These are phyloP conservation scores for Pachycephus smyrnensis DNA, from an alignment of 2,888 invertebrate species.

Conservation along the genomic window DNA sequence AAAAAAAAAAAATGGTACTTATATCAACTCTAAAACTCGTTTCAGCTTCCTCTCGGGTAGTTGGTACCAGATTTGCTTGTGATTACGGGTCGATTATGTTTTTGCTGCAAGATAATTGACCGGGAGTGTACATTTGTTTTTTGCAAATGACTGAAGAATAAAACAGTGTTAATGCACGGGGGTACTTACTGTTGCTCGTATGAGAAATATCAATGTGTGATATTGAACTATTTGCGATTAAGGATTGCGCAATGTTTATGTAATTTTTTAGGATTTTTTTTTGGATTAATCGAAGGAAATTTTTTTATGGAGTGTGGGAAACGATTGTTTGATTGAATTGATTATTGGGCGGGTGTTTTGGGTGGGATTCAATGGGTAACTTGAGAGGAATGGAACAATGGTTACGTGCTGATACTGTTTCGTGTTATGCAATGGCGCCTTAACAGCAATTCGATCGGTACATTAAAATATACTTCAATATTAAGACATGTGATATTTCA, in stretches of 20 bases:
- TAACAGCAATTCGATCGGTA: background rate
- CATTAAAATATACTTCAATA: background rate
- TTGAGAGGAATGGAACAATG: background rate
- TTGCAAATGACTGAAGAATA: background rate
- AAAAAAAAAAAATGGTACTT: background rate
- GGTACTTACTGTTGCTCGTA: background rate
- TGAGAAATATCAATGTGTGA: background rate
- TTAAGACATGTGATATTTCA: background rate
- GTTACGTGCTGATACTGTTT: background rate
- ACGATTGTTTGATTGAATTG: background rate
- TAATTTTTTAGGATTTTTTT: no score
- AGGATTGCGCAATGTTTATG: background rate
- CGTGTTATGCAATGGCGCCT: background rate
- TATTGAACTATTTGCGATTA: background rate
- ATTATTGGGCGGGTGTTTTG: background rate
- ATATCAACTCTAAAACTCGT: background rate
- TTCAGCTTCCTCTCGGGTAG: background rate
- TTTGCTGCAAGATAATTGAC: conserved; percentile 21
- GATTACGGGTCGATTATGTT: conserved; percentile 18
- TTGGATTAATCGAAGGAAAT: no score
- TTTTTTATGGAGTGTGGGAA: background rate
- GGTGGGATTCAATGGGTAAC: background rate
- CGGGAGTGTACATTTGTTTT: conserved; percentile 8
- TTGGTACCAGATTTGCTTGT: background rate
- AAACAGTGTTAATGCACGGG: background rate